A percentile compares a stretch with the other conserved stretches of the same genome.
These are phyloP conservation scores for Spodoptera exigua DNA, from an alignment of 2,888 invertebrate genomes.

Conservation along the genomic window DNA sequence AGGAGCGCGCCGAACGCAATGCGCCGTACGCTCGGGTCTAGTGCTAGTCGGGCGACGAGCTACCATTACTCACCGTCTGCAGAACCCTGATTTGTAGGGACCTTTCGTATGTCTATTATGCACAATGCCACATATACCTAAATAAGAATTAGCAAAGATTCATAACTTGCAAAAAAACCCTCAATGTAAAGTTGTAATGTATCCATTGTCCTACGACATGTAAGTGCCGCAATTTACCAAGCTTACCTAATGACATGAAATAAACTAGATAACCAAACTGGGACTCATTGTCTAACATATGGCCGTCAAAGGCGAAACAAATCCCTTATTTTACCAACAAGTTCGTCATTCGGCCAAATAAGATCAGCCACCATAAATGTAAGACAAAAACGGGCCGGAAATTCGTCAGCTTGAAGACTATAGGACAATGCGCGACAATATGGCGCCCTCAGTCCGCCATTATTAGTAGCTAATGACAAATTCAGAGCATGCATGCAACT, in stretches of 20 bases:
- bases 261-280: constrained; percentile 38
- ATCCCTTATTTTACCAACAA: constrained; percentile 44
- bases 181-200: background rate
- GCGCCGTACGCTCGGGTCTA: too few species aligned
- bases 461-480: constrained; percentile 70
- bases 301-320: constrained; percentile 17
- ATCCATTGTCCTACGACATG: constrained; percentile 14
- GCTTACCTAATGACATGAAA: background rate
- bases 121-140: too few species aligned
- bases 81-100: too few species aligned
- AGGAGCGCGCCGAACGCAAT: too few species aligned
- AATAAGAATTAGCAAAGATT: too few species aligned
- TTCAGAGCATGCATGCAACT: constrained; percentile 77
- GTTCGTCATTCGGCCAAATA: constrained; percentile 57
- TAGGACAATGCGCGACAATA: constrained; percentile 71
- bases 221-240: too few species aligned
- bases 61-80: too few species aligned
- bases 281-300: constrained; percentile 27
- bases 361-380: constrained; percentile 55
- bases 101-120: too few species aligned
- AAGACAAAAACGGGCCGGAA: constrained; percentile 66
- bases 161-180: too few species aligned
- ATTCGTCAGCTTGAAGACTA: constrained; percentile 72
- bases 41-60: too few species aligned
- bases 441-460: constrained; percentile 62